Evolutionary conservation across 1,140 invertebrate species (phyloP).

Genomic region (roundworm (Caenorhabditis elegans)): DNA sequence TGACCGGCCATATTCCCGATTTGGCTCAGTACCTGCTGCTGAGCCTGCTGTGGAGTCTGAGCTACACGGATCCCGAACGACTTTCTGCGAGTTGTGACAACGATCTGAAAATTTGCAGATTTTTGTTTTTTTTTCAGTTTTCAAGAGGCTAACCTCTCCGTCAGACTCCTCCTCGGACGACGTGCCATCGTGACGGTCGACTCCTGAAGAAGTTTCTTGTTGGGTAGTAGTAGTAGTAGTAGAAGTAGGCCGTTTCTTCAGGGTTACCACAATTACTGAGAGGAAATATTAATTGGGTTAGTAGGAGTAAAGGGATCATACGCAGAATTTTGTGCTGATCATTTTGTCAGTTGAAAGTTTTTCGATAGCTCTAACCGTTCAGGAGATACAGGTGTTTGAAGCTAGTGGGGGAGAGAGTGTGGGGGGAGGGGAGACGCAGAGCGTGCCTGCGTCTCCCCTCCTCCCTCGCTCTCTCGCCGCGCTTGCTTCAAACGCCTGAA

Average conservation of each 20-base stretch:
- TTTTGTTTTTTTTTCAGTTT: no score
- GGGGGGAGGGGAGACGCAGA: no score
- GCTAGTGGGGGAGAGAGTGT: no score
- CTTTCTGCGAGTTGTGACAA: not conserved
- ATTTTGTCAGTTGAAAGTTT: no score
- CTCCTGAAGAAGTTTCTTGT: constrained; percentile 2
- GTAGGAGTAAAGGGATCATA: not conserved
- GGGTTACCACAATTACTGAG: not conserved
- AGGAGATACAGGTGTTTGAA: no score
- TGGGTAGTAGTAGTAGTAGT: not conserved
- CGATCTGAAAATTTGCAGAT: constrained; percentile 30
- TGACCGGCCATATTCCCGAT: constrained; percentile 34
- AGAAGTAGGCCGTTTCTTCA: not conserved
- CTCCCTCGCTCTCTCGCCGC: no score
- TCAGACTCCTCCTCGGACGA: constrained; percentile 41
- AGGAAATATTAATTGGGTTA: not conserved
- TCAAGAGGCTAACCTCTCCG: constrained; percentile 17
- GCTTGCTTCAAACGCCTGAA: no score
- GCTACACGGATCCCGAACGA: constrained; percentile 12
- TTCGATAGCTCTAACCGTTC: no score
- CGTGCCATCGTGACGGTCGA: constrained; percentile 8
- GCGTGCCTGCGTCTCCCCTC: no score
- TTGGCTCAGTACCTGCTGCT: constrained; percentile 12
- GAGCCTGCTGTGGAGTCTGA: constrained; percentile 26
- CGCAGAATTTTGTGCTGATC: no score